Evolutionary conservation across 35 echinoderm and acorn worm genomes (phyloP).

Genomic region (Heliocidaris erythrogramma): DNA sequence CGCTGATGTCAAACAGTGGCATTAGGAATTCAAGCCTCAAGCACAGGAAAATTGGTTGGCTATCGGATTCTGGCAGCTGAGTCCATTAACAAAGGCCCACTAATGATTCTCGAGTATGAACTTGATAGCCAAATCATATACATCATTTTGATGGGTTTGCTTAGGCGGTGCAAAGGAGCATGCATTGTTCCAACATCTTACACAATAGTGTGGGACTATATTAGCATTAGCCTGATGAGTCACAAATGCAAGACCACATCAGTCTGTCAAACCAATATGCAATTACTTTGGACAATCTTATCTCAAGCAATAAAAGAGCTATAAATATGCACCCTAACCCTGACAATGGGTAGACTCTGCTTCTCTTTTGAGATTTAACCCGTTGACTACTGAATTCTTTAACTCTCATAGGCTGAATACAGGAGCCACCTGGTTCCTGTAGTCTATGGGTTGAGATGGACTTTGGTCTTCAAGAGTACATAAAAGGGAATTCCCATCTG

Average conservation of each 20-base stretch:
- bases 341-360: background rate
- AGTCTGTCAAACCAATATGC: background rate
- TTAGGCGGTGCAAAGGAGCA: background rate
- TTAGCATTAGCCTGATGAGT: background rate
- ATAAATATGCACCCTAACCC: background rate
- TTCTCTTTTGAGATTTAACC: background rate
- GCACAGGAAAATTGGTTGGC: background rate
- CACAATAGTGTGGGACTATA: background rate
- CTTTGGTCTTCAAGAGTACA: background rate
- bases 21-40: background rate
- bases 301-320: background rate
- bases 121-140: background rate
- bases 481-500: background rate
- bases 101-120: background rate
- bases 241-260: background rate
- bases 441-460: too few species aligned
- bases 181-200: conserved; percentile 10
- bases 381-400: too few species aligned
- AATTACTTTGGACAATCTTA: background rate
- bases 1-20: background rate
- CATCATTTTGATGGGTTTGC: background rate
- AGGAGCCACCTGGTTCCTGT: too few species aligned
- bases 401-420: too few species aligned
- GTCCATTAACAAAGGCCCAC: background rate
- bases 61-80: background rate